These are phyloP conservation scores for Delphinus delphis DNA, from an alignment of 2,113 vertebrate genomes.

Conservation along the genomic window DNA sequence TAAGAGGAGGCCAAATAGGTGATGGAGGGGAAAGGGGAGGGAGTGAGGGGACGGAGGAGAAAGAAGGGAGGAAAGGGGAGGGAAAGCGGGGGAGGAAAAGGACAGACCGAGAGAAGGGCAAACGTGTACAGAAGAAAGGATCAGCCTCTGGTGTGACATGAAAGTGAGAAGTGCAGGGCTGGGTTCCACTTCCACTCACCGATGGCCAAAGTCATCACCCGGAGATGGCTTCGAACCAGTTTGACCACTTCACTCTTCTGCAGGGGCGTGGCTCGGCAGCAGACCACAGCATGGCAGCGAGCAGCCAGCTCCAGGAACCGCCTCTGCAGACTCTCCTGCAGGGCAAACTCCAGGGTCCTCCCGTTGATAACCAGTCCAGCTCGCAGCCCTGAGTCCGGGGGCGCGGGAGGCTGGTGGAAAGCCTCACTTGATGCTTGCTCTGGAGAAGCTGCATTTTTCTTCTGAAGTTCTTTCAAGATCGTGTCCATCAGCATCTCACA, in stretches of 20 bases:
- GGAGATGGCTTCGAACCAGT: conserved; percentile 84
- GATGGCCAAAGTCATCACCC: conserved; percentile 89
- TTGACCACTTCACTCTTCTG: conserved; percentile 92
- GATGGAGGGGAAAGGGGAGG: not conserved
- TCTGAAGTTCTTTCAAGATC: conserved; percentile 83
- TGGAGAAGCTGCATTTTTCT: rapidly evolving
- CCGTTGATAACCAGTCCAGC: conserved; percentile 89
- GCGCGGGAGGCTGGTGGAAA: not conserved
- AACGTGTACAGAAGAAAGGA: not conserved
- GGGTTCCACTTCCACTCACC: conserved; percentile 81
- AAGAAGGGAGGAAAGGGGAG: not conserved
- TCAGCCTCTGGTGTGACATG: not conserved
- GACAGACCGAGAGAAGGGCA: not conserved
- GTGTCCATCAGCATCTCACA: conserved; percentile 86
- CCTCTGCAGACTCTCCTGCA: conserved; percentile 84
- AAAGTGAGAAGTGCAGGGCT: not conserved
- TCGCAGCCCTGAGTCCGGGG: conserved; percentile 28
- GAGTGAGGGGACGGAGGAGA: no score
- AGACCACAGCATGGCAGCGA: conserved; percentile 87
- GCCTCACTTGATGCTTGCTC: not conserved
- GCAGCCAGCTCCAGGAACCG: conserved; percentile 85
- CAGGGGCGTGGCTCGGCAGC: conserved; percentile 90
- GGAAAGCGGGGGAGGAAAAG: not conserved
- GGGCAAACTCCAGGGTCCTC: conserved; percentile 85
- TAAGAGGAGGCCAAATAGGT: not conserved